Conservation (phyloP, 2,888 invertebrate species). For the Strigamia crassipes region DNA sequence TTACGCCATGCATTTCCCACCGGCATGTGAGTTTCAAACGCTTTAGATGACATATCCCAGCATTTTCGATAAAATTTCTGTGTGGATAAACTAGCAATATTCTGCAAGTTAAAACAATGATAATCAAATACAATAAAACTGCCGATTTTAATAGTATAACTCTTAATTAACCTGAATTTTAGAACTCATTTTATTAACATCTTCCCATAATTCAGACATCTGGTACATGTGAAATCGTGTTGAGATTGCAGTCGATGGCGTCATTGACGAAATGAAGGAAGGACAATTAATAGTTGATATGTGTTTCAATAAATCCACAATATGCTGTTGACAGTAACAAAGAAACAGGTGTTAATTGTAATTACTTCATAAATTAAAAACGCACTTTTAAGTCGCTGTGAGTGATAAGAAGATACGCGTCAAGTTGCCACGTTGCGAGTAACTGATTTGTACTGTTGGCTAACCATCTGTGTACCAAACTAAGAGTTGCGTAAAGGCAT, state of each 20-base stretch:
- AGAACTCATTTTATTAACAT: conserved; percentile 5
- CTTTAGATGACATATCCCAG: not conserved
- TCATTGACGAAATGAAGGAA: conserved; percentile 2
- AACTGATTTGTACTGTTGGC: not conserved
- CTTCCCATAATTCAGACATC: not conserved
- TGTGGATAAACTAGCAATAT: conserved; percentile 45
- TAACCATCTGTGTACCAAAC: conserved; percentile 36
- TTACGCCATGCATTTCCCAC: conserved; percentile 41
- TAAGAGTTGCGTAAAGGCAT: conserved; percentile 34
- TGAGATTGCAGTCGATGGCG: not conserved
- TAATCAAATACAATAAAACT: not conserved
- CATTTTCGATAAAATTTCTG: conserved; percentile 43
- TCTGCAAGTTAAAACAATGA: conserved; percentile 25
- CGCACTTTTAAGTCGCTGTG: conserved; percentile 47
- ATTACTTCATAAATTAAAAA: not conserved
- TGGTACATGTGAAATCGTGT: not conserved
- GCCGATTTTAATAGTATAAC: not conserved
- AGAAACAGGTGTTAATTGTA: not conserved
- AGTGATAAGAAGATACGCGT: conserved; percentile 39
- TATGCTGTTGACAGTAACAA: not conserved
- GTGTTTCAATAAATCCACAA: conserved; percentile 34
- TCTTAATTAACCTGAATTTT: not conserved
- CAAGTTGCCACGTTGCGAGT: conserved; percentile 44
- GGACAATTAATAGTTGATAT: conserved; percentile 1
- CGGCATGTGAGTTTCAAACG: conserved; percentile 43